Percentiles rank a stretch among this genome's conserved stretches.
Conservation (phyloP, 1,140 invertebrate genomes). For the Procambarus clarkii region DNA sequence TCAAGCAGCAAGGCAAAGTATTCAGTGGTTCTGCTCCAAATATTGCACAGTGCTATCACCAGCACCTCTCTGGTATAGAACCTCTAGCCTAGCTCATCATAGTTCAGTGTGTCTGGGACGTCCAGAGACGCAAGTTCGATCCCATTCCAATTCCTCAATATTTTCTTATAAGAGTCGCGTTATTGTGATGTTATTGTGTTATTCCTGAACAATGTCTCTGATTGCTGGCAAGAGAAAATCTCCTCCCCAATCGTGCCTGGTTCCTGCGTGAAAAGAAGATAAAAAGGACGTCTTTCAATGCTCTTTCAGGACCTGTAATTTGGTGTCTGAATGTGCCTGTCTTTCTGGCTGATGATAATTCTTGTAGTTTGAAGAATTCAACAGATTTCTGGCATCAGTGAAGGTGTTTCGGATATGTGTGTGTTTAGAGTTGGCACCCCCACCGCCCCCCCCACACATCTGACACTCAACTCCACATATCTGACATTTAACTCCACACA, state of each 20-base stretch:
- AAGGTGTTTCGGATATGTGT: too few species aligned
- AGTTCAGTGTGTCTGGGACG: not conserved
- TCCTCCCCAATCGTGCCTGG: constrained; percentile 1
- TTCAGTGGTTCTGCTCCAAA: not conserved
- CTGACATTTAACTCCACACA: too few species aligned
- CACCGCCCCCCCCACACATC: too few species aligned
- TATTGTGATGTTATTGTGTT: too few species aligned
- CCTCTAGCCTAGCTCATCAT: not conserved
- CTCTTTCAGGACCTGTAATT: constrained; percentile 38
- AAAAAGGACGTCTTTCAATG: constrained; percentile 25
- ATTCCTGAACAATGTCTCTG: constrained; percentile 8
- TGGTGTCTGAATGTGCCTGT: constrained; percentile 37
- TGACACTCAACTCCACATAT: too few species aligned
- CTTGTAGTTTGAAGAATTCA: constrained; percentile 43
- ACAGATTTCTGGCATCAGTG: constrained; percentile 1
- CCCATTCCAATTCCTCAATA: not conserved
- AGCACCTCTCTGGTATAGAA: not conserved
- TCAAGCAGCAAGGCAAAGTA: not conserved
- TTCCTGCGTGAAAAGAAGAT: not conserved
- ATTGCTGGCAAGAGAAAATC: not conserved
- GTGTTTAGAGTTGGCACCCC: too few species aligned
- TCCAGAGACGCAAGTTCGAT: too few species aligned
- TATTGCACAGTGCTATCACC: not conserved
- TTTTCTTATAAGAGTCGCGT: not conserved
- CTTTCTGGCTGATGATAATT: constrained; percentile 19